A percentile compares a stretch with the other conserved stretches of the same genome.
phyloP scores from a whole-genome alignment of 2,888 invertebrate genomes.

The Eumerus sabulonum region DNA sequence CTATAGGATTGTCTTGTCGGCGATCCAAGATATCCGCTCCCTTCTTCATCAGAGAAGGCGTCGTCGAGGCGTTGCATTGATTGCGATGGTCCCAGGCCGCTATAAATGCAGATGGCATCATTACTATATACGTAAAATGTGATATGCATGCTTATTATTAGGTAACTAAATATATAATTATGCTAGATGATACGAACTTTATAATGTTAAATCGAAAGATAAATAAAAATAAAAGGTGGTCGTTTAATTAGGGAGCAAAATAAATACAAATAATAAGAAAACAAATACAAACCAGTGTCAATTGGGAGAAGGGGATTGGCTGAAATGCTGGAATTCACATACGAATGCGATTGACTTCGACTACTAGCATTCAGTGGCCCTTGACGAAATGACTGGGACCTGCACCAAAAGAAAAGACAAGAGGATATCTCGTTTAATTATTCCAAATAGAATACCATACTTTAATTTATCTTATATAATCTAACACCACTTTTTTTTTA shows the following conservation, averaged over 20 bases:
- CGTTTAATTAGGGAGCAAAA: slow-evolving; percentile 50
- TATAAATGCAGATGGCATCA: slow-evolving; percentile 59
- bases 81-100: slow-evolving; percentile 80
- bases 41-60: slow-evolving; percentile 95
- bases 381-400: slow-evolving; percentile 97
- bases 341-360: slow-evolving; percentile 82
- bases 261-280: slow-evolving; percentile 58
- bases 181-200: not conserved
- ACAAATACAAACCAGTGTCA: slow-evolving; percentile 84
- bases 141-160: no score
- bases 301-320: slow-evolving; percentile 96
- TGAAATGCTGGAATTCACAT: slow-evolving; percentile 93
- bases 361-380: slow-evolving; percentile 80
- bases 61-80: slow-evolving; percentile 81
- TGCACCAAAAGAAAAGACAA: slow-evolving; percentile 81
- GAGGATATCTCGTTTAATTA: slow-evolving; percentile 78
- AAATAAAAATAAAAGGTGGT: slow-evolving; percentile 69
- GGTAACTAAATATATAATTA: not conserved
- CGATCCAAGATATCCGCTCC: slow-evolving; percentile 81
- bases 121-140: no score
- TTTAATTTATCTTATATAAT: slow-evolving; percentile 4
- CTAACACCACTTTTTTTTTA: slow-evolving; percentile 1
- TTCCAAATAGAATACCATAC: slow-evolving; percentile 38
- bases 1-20: slow-evolving; percentile 79
- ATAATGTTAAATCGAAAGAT: slow-evolving; percentile 54